phyloP scores from a whole-genome alignment of 1,140 invertebrate genomes.

The Drosophila sechellia region DNA sequence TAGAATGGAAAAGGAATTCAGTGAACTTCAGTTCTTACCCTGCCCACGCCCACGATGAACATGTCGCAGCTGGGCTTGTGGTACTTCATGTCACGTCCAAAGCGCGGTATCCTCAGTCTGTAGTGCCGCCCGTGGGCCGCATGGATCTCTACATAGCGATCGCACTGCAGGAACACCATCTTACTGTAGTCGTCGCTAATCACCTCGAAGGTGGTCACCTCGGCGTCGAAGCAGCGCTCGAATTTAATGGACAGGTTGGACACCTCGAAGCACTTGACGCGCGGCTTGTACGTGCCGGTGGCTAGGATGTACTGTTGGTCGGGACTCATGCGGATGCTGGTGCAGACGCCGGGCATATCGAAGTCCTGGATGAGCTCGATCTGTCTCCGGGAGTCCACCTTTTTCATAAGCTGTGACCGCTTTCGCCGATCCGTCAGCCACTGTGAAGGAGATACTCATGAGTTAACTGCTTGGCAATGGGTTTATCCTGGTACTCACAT shows the following conservation, averaged over 20 bases:
- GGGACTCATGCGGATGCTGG: slow-evolving; percentile 92
- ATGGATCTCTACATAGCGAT: slow-evolving; percentile 98
- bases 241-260: slow-evolving; percentile 98
- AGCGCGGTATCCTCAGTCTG: slow-evolving; percentile 95
- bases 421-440: slow-evolving; percentile 97
- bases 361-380: slow-evolving; percentile 99
- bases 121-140: slow-evolving; percentile 96
- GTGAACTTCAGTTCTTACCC: slow-evolving; percentile 84
- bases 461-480: slow-evolving; percentile 68
- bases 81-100: slow-evolving; percentile 97
- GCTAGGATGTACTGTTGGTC: slow-evolving; percentile 97
- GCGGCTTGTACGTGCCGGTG: slow-evolving; percentile 98
- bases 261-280: slow-evolving; percentile 98
- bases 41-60: slow-evolving; percentile 94
- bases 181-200: slow-evolving; percentile 96
- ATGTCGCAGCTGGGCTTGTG: slow-evolving; percentile 96
- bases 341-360: slow-evolving; percentile 98
- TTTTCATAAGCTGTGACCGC: slow-evolving; percentile 93
- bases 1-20: too few relatives aligned
- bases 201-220: slow-evolving; percentile 94
- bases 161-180: slow-evolving; percentile 92
- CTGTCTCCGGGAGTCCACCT: slow-evolving; percentile 94
- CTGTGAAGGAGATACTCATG: slow-evolving; percentile 85
- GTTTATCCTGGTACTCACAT: slow-evolving; percentile 88
- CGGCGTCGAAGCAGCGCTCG: slow-evolving; percentile 98